Evolutionary conservation across 2,888 invertebrate species (phyloP), one percentile per base, ranked within the genome.

Genomic region (Acrobasis repandana): DNA sequence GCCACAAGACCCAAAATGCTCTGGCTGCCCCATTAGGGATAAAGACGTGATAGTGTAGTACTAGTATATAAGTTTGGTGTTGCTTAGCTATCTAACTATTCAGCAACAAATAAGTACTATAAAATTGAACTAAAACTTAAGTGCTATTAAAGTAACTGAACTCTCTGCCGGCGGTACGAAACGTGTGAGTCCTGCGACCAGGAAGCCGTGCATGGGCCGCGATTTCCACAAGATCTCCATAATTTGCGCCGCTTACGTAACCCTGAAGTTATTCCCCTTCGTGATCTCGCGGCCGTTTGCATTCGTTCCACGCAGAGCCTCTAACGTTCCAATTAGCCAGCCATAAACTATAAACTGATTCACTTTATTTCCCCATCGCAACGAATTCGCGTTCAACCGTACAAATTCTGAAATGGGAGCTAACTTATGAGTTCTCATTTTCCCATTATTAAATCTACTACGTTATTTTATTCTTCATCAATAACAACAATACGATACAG

Each of bases 241-340:
- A 54, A 54, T 54, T 54, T 54, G 54, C 54, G 38, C 11, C 54
- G 54, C 38, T 54, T 54, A 54, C 54, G 54, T 38, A 54, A 54
- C 54, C 20, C 38, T 43, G 38, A 54, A 16, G 38, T 6, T 54
- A 18, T 54, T 54, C 54, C 52, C 28, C 28, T 28, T 54, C 54
- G 54, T 54, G 54, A 54, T 54, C 54, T 54, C 38, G 38, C 18
- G 38, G 38, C 54, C 38, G 20, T 54, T 38, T 11, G 18, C 54
- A 54, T 54, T 54, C 54, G 54, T 54, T 54, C 54, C 54, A 54
- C 38, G 38, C 54, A 28, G 28, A 28, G 28, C 28, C 28, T 28
- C 28, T 28, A 28, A 28, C 16, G 54, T 11, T 54, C 38, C 54
- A 54, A 54, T 54, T 54, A 54, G 20, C 54, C 18, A 20, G 54